Evolutionary conservation across 2,797 vertebrate species (phyloP).

Genomic region (Mormyrus hasselquistii): DNA sequence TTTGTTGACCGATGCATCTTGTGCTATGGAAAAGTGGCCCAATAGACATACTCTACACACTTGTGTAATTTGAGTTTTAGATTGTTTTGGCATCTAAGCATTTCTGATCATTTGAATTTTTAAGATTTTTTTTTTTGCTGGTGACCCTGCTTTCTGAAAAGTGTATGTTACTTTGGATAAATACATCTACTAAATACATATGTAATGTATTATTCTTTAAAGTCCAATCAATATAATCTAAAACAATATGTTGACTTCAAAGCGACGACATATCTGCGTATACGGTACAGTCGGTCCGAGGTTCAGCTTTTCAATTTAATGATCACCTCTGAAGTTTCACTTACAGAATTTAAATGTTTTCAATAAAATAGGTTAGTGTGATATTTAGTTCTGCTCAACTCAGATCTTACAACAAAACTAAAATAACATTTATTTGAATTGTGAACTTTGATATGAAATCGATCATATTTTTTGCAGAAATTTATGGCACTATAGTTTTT

Average conservation of each 20-base stretch:
- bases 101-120: background rate
- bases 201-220: background rate
- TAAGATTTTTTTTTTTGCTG: background rate
- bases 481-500: background rate
- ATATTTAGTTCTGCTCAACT: background rate
- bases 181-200: background rate
- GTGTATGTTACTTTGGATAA: background rate
- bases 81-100: background rate
- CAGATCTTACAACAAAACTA: background rate
- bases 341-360: background rate
- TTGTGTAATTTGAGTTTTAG: background rate
- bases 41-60: background rate
- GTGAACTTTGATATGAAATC: background rate
- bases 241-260: background rate
- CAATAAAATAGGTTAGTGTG: background rate
- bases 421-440: background rate
- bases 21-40: background rate
- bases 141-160: background rate
- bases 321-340: background rate
- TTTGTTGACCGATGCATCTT: background rate
- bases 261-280: background rate
- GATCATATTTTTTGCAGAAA: background rate
- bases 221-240: background rate
- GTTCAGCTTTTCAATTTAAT: background rate
- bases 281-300: too few relatives aligned